Conservation (phyloP, 2,113 vertebrate species). For the Gorsachius goisagi region DNA sequence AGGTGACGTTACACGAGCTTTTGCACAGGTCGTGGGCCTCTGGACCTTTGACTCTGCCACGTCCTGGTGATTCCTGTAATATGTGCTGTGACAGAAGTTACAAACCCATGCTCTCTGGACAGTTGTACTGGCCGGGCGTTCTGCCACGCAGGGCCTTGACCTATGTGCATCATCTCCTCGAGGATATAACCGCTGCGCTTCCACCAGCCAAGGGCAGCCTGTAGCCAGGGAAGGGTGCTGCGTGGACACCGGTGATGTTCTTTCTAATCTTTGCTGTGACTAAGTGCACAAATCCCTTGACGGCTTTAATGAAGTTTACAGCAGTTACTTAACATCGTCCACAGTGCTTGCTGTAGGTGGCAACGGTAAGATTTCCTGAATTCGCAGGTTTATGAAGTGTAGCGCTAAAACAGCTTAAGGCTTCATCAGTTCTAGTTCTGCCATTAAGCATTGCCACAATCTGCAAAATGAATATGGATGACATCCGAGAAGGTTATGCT, state of each 20-base stretch:
- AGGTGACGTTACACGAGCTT: neutral
- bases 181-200: fast-evolving
- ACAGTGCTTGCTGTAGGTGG: neutral
- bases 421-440: slow-evolving; percentile 42
- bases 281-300: neutral
- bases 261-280: neutral
- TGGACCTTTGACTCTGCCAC: neutral
- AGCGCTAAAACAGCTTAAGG: slow-evolving; percentile 6
- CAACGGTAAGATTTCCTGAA: neutral
- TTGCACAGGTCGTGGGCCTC: neutral
- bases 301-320: neutral
- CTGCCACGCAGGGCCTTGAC: fast-evolving
- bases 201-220: neutral
- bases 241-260: fast-evolving
- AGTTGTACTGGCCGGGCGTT: neutral
- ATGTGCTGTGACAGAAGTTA: neutral
- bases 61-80: too few relatives aligned
- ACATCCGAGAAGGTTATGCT: slow-evolving; percentile 38
- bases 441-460: slow-evolving; percentile 24
- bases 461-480: slow-evolving; percentile 50
- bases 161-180: fast-evolving
- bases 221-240: neutral
- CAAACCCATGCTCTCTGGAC: neutral
- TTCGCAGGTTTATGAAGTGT: slow-evolving; percentile 3
- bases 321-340: neutral